phyloP scores from a whole-genome alignment of 2,888 invertebrate genomes.

The Druceiella hillmani region DNA sequence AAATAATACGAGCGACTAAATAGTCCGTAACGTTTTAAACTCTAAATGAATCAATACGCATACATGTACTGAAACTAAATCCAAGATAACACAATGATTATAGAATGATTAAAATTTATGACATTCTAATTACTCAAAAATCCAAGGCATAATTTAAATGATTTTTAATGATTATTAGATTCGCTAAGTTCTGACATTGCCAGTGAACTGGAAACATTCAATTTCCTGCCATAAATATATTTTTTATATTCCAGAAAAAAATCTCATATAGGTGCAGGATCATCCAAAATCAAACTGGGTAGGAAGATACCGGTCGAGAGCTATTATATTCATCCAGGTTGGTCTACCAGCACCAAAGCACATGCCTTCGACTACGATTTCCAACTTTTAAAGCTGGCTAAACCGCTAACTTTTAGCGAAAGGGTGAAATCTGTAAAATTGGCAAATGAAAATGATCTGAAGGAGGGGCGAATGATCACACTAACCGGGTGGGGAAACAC shows the following conservation, averaged over 20 bases:
- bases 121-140: not conserved
- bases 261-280: conserved; percentile 36
- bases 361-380: conserved; percentile 45
- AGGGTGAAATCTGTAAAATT: conserved; percentile 38
- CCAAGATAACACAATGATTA: no score
- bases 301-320: conserved; percentile 29
- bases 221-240: no score
- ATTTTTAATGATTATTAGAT: conserved; percentile 3
- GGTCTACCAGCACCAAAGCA: conserved; percentile 33
- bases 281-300: conserved; percentile 37
- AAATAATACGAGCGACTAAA: no score
- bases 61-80: no score
- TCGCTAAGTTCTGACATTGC: no score
- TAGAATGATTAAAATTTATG: no score
- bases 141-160: not conserved
- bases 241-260: conserved; percentile 34
- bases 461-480: conserved; percentile 38
- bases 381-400: conserved; percentile 35
- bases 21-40: no score
- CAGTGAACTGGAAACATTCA: no score
- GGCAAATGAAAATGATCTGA: conserved; percentile 41
- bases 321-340: conserved; percentile 34
- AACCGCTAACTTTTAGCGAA: conserved; percentile 33
- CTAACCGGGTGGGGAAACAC: conserved; percentile 48
- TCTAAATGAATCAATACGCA: no score